Conservation (phyloP, 2,888 invertebrate species). For the Creontiades dilutus region DNA sequence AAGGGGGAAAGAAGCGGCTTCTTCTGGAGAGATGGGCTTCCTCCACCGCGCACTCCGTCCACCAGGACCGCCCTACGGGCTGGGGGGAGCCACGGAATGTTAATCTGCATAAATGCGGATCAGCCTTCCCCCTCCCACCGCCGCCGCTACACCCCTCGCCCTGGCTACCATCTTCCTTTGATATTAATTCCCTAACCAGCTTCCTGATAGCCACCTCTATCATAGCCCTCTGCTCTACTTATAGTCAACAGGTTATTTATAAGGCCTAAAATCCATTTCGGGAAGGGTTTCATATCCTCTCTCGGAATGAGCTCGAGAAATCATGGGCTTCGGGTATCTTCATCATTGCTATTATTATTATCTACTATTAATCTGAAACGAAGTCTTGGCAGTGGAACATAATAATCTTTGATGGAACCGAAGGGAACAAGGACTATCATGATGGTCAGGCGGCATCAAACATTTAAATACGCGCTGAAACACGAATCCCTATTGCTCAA, state of each 20-base stretch:
- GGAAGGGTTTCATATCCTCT: slow-evolving; percentile 63
- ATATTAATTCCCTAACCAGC: slow-evolving; percentile 71
- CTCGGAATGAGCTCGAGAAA: slow-evolving; percentile 43
- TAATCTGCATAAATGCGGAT: slow-evolving; percentile 72
- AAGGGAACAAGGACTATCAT: background rate
- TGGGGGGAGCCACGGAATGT: slow-evolving; percentile 67
- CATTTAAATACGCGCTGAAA: background rate
- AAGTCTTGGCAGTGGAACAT: slow-evolving; percentile 25
- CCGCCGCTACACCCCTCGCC: slow-evolving; percentile 16
- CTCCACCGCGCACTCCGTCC: background rate
- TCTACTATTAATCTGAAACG: slow-evolving; percentile 49
- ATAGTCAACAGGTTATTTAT: slow-evolving; percentile 71
- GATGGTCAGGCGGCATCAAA: background rate
- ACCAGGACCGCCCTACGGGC: slow-evolving; percentile 46
- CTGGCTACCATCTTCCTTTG: slow-evolving; percentile 52
- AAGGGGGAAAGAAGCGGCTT: slow-evolving; percentile 58
- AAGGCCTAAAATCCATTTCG: slow-evolving; percentile 69
- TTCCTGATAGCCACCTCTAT: slow-evolving; percentile 70
- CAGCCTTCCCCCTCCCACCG: slow-evolving; percentile 40
- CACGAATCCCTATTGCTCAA: background rate
- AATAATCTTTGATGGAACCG: slow-evolving; percentile 34
- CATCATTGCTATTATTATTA: slow-evolving; percentile 45
- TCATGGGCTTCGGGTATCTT: slow-evolving; percentile 40
- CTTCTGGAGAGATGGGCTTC: slow-evolving; percentile 32
- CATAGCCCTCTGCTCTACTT: slow-evolving; percentile 70